Evolutionary conservation across 2,888 invertebrate species (phyloP), one percentile per base, ranked within the genome.

Genomic region (Blastobasis lacticolella): DNA sequence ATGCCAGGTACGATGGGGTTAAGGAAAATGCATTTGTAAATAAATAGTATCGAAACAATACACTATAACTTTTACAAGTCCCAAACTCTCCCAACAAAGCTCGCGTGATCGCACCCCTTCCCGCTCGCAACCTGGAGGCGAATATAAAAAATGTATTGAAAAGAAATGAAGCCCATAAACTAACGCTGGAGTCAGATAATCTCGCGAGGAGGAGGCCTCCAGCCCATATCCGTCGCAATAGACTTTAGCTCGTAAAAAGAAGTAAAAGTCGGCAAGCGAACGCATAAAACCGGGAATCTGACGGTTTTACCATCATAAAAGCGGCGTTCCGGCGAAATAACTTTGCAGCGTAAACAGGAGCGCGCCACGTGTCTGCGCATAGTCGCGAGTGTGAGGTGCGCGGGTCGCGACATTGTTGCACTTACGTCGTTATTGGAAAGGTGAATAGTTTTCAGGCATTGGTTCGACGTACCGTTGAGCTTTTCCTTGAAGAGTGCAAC

Each of bases 271-370:
- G 52, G 57, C 56, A 62, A 65, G 59, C 59, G 59, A 50, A 53
- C 50, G 54, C 62, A 57, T 69, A 67, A 69, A 64, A 61, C 58
- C 47, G 52, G 57, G 57, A 65, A 63, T 61, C 63, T 63, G 61
- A 60, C 58, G 50, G 38, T 55, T 49, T 57, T 54, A 49, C 56
- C 50, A 57, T 59, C 64, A 63, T 67, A 67, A 69, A 67, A 63
- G 44, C 55, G 54, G 54, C 58, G 61, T 59, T 61, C 57, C 62
- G 57, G 54, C 50, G 55, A 56, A 64, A 67, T 63, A 65, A 60
- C 58, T 60, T 52, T 49, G 49, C 57, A 54, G 55, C 50, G 59
- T 61, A 64, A 63, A 61, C 61, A 65, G 9, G 5, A 45, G 59
- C 57, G 54, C 23, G 23, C 23, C 56, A 51, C 37, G 54, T 55